Evolutionary conservation across 2,797 vertebrate species (phyloP).

Genomic region (Crypturellus tataupa): DNA sequence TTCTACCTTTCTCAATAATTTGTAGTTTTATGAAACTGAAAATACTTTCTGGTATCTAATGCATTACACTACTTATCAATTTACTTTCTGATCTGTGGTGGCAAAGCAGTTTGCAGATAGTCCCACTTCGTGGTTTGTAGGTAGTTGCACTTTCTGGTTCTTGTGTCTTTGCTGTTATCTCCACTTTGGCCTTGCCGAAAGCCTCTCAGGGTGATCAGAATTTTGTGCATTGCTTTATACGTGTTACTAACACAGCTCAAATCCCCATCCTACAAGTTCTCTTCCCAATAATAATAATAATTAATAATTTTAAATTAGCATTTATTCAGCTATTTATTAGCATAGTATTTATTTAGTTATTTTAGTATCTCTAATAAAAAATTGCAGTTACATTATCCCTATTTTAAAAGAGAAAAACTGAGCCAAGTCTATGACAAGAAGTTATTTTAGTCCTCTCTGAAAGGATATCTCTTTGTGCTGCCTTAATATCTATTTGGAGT

Average conservation of each 20-base stretch:
- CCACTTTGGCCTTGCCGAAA: not conserved
- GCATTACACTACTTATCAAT: not conserved
- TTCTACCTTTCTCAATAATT: not conserved
- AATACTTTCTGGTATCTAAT: not conserved
- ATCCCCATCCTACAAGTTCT: not conserved
- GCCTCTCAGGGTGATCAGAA: not conserved
- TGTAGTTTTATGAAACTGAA: not conserved
- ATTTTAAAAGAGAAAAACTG: not conserved
- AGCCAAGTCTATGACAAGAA: not conserved
- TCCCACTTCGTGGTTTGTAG: not conserved
- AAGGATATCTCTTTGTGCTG: not conserved
- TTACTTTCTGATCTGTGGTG: not conserved
- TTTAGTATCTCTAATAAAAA: not conserved
- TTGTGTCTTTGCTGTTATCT: not conserved
- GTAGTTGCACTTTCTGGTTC: not conserved
- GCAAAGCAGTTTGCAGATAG: not conserved
- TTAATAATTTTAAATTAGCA: not conserved
- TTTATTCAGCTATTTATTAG: not conserved
- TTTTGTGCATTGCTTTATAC: not conserved
- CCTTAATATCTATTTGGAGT: not conserved
- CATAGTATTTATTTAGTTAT: accelerated
- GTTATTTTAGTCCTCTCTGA: not conserved
- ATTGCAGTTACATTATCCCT: not conserved
- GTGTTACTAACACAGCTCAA: not conserved
- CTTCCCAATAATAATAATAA: not conserved